phyloP scores from a whole-genome alignment of 2,113 vertebrate species.

The Sylvietta virens region DNA sequence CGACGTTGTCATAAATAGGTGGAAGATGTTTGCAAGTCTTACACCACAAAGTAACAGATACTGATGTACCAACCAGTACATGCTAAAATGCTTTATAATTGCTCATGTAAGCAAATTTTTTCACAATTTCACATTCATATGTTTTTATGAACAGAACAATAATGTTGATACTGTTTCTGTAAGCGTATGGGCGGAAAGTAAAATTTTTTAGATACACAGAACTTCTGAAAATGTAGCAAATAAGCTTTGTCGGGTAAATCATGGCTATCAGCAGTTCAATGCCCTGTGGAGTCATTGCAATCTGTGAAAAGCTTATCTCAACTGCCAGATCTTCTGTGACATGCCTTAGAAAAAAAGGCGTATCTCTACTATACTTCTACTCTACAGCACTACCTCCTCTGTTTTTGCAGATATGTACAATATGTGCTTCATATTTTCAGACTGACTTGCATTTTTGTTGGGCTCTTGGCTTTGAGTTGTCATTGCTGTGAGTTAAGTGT shows the following conservation, averaged over 20 bases:
- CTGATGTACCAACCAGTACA: neutral
- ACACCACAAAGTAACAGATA: neutral
- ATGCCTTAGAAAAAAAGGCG: constrained; percentile 14
- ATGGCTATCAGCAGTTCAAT: constrained; percentile 1
- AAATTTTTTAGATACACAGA: constrained; percentile 1
- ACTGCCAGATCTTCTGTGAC: constrained; percentile 21
- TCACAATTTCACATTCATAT: neutral
- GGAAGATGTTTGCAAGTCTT: neutral
- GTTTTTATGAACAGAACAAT: constrained; percentile 8
- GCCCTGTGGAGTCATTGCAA: neutral
- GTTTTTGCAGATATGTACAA: neutral
- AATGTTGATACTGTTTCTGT: neutral
- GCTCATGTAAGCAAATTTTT: neutral
- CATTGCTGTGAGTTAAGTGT: neutral
- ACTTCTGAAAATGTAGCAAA: constrained; percentile 10
- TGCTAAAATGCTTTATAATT: neutral
- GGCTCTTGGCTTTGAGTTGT: neutral
- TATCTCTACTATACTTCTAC: neutral
- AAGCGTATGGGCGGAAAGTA: neutral
- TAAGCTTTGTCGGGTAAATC: neutral
- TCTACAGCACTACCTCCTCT: neutral
- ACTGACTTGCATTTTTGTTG: neutral
- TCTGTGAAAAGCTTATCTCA: constrained; percentile 42
- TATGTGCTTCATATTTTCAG: neutral
- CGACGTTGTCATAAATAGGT: neutral